These are phyloP conservation scores for Phataginus tricuspis DNA, from an alignment of 2,797 vertebrate species.

Conservation along the genomic window DNA sequence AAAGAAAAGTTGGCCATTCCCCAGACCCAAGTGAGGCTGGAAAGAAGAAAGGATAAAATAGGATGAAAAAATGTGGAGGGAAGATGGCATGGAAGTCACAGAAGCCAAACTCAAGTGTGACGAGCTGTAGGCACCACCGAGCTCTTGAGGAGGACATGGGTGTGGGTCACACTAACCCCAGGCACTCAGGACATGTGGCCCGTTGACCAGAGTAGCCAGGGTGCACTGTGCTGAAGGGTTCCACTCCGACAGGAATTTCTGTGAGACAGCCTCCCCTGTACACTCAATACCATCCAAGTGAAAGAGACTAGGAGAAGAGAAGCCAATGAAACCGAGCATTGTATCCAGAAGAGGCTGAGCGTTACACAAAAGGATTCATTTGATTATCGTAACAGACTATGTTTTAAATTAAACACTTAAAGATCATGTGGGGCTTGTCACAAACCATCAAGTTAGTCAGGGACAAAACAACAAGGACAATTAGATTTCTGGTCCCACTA, in stretches of 20 bases:
- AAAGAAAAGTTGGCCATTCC: background rate
- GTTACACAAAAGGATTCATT: background rate
- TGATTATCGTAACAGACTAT: background rate
- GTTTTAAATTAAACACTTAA: background rate
- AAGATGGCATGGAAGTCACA: background rate
- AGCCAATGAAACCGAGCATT: background rate
- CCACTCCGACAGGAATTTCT: background rate
- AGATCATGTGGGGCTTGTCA: background rate
- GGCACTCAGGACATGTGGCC: background rate
- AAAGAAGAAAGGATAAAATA: background rate
- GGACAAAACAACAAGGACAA: background rate
- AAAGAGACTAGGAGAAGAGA: background rate
- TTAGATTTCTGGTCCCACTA: background rate
- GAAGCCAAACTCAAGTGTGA: background rate
- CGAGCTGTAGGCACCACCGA: background rate
- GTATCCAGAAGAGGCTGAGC: background rate
- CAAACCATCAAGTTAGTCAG: background rate
- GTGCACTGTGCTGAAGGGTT: background rate
- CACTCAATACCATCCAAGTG: background rate
- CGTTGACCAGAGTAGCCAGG: background rate
- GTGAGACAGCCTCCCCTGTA: too few species aligned
- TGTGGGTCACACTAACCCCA: background rate
- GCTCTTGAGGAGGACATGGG: background rate
- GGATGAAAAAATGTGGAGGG: background rate
- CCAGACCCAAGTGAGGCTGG: background rate